Evolutionary conservation across 2,113 vertebrate species (phyloP).

Genomic region (Colius striatus): DNA sequence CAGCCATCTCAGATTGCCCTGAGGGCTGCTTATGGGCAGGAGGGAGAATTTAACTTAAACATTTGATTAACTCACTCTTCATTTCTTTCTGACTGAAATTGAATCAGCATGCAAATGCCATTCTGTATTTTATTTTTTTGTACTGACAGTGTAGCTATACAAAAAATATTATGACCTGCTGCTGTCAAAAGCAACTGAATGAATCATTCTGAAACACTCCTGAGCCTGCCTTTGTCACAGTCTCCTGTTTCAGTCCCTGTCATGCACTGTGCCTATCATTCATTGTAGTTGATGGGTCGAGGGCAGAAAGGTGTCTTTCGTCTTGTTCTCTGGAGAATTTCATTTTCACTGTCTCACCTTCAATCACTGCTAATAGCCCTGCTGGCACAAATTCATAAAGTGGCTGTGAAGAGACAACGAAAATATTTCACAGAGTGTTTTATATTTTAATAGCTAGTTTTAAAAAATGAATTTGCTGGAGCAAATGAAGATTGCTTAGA

Average conservation of each 20-base stretch:
- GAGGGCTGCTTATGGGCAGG: background rate
- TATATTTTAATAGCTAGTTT: conserved; percentile 60
- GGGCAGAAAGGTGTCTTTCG: conserved; percentile 70
- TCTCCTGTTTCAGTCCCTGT: conserved; percentile 57
- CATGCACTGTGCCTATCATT: conserved; percentile 65
- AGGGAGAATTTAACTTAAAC: conserved; percentile 7
- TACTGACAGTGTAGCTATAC: conserved; percentile 13
- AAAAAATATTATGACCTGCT: conserved; percentile 58
- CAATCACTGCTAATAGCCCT: conserved; percentile 88
- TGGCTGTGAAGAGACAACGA: conserved; percentile 42
- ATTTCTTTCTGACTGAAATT: conserved; percentile 6
- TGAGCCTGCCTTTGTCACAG: conserved; percentile 60
- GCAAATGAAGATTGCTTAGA: conserved; percentile 17
- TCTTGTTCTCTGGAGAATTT: conserved; percentile 79
- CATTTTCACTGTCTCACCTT: conserved; percentile 76
- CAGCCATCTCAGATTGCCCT: background rate
- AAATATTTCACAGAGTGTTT: conserved; percentile 67
- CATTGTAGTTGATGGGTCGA: conserved; percentile 70
- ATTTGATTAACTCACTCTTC: background rate
- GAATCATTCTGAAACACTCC: conserved; percentile 70
- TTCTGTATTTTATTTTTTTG: conserved; percentile 34
- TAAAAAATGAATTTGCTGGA: conserved; percentile 47
- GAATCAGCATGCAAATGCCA: conserved; percentile 9
- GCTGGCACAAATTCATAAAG: conserved; percentile 81
- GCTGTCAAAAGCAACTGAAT: conserved; percentile 40